A percentile compares a stretch with the other conserved stretches of the same genome.
These are phyloP conservation scores for Corythornis leucogaster DNA, from an alignment of 2,797 vertebrate species.

Conservation along the genomic window DNA sequence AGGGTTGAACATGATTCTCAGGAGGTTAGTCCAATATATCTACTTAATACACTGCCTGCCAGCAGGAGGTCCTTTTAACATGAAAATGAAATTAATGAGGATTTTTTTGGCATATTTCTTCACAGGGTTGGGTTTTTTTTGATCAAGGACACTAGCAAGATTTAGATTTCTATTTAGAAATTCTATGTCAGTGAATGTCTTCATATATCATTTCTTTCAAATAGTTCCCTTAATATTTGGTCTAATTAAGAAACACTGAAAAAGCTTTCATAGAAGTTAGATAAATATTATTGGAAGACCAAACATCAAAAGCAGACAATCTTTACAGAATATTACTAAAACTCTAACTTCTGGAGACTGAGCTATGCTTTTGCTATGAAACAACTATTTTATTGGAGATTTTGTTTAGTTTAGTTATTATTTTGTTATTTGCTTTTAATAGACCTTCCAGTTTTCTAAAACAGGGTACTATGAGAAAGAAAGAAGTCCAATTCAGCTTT, in stretches of 20 bases:
- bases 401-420: too few relatives aligned
- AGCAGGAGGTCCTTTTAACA: background rate
- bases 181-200: background rate
- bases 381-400: accelerated
- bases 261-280: background rate
- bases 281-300: background rate
- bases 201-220: background rate
- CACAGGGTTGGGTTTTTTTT: background rate
- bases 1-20: background rate
- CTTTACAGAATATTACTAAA: background rate
- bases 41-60: background rate
- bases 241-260: background rate
- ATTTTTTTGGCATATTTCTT: background rate
- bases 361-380: background rate
- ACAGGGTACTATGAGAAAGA: background rate
- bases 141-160: background rate
- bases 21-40: background rate
- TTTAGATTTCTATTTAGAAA: background rate
- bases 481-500: background rate
- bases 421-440: background rate
- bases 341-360: background rate
- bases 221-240: background rate
- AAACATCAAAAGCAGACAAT: background rate
- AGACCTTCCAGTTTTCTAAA: background rate
- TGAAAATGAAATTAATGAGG: background rate